phyloP scores from a whole-genome alignment of 2,797 vertebrate genomes.

The Syndactyla subalaris region DNA sequence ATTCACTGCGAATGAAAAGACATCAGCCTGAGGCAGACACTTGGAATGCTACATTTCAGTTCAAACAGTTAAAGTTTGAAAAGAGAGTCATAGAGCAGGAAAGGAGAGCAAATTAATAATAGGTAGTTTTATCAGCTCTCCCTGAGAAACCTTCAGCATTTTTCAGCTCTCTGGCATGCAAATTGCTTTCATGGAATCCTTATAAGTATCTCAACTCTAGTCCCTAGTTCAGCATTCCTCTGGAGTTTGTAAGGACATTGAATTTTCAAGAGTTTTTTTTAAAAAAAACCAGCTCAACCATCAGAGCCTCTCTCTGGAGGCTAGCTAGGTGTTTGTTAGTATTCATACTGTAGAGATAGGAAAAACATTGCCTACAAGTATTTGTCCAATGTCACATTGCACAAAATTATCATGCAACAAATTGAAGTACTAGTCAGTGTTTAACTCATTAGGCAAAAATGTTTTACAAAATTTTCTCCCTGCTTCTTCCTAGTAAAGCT shows the following conservation, averaged over 20 bases:
- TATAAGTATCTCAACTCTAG: background rate
- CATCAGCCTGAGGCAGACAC: background rate
- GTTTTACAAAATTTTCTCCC: background rate
- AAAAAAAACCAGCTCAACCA: background rate
- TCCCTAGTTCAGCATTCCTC: background rate
- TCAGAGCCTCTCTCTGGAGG: background rate
- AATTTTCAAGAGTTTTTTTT: background rate
- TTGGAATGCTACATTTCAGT: conserved; percentile 19
- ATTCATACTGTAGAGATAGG: background rate
- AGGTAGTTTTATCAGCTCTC: background rate
- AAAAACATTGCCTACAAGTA: background rate
- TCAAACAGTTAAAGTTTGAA: background rate
- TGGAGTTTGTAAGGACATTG: background rate
- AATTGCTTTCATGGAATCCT: background rate
- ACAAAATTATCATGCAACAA: background rate
- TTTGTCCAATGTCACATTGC: background rate
- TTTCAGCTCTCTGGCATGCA: background rate
- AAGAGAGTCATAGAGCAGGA: background rate
- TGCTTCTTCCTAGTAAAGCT: background rate
- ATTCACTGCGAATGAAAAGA: background rate
- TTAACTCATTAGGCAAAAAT: background rate
- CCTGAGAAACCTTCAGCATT: background rate
- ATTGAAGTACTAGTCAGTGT: background rate
- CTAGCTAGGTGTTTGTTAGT: background rate
- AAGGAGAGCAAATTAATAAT: background rate